Conservation (phyloP, 2,888 invertebrate genomes). For the Incurvaria masculella region DNA sequence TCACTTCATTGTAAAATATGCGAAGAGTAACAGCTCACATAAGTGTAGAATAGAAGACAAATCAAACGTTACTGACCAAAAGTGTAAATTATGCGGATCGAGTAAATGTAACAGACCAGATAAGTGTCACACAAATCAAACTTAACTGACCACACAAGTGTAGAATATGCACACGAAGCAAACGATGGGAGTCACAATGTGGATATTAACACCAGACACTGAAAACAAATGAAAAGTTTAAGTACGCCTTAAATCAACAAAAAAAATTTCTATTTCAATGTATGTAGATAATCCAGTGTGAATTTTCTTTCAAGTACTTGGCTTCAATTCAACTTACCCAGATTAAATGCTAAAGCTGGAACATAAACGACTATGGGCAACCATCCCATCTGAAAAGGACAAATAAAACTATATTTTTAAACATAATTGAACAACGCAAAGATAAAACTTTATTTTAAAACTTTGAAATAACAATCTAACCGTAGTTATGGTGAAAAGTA, state of each 20-base stretch:
- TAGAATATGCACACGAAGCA: slow-evolving; percentile 78
- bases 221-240: slow-evolving; percentile 21
- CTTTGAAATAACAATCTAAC: slow-evolving; percentile 37
- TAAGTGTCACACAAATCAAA: too few species aligned
- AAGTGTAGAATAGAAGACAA: too few species aligned
- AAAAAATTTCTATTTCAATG: neutral
- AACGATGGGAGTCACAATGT: slow-evolving; percentile 69
- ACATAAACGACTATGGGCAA: slow-evolving; percentile 71
- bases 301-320: too few species aligned
- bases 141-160: slow-evolving; percentile 64
- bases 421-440: slow-evolving; percentile 1
- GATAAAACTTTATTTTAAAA: slow-evolving; percentile 2
- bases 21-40: too few species aligned
- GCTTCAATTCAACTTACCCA: slow-evolving; percentile 54
- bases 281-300: too few species aligned
- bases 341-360: slow-evolving; percentile 70
- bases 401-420: slow-evolving; percentile 5
- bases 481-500: slow-evolving; percentile 61
- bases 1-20: too few species aligned
- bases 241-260: neutral
- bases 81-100: too few species aligned
- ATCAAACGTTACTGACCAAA: too few species aligned
- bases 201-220: slow-evolving; percentile 76
- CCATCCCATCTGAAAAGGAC: slow-evolving; percentile 59
- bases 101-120: too few species aligned